Evolutionary conservation across 2,888 invertebrate species (phyloP).

Genomic region (Agonopterix subpropinquella): DNA sequence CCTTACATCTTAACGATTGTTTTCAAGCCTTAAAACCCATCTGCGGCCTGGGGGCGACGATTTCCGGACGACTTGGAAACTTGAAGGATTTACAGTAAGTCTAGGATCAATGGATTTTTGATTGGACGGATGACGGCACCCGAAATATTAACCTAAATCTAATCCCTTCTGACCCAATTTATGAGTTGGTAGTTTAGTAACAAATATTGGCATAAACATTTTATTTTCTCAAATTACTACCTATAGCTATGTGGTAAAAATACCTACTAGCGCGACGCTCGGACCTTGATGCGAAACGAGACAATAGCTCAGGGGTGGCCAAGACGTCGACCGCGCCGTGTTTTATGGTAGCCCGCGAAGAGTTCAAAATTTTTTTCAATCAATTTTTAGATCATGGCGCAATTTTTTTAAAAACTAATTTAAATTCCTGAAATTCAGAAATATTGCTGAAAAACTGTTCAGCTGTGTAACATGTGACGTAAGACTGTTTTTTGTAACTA

Average conservation of each 20-base stretch:
- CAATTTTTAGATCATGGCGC: too few species aligned
- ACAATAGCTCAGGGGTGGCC: too few species aligned
- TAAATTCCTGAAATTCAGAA: too few species aligned
- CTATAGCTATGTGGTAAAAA: not conserved
- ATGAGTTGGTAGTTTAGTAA: not conserved
- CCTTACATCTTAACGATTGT: slow-evolving; percentile 50
- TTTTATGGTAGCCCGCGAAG: too few species aligned
- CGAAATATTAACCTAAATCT: not conserved
- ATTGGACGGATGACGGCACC: slow-evolving; percentile 21
- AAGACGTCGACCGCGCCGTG: too few species aligned
- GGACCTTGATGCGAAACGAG: not conserved
- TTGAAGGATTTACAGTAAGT: slow-evolving; percentile 32
- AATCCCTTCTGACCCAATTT: not conserved
- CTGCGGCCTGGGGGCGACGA: slow-evolving; percentile 37
- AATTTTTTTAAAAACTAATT: too few species aligned
- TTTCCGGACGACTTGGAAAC: slow-evolving; percentile 30
- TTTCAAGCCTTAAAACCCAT: slow-evolving; percentile 55
- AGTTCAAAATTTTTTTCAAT: too few species aligned
- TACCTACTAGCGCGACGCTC: not conserved
- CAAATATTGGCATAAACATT: not conserved
- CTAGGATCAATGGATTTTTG: slow-evolving; percentile 35
- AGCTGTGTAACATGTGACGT: too few species aligned
- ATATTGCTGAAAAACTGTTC: too few species aligned
- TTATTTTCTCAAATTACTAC: not conserved
- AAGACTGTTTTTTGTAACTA: too few species aligned